These are phyloP conservation scores for Tetramorium bicarinatum DNA, from an alignment of 2,888 invertebrate species.

Conservation along the genomic window DNA sequence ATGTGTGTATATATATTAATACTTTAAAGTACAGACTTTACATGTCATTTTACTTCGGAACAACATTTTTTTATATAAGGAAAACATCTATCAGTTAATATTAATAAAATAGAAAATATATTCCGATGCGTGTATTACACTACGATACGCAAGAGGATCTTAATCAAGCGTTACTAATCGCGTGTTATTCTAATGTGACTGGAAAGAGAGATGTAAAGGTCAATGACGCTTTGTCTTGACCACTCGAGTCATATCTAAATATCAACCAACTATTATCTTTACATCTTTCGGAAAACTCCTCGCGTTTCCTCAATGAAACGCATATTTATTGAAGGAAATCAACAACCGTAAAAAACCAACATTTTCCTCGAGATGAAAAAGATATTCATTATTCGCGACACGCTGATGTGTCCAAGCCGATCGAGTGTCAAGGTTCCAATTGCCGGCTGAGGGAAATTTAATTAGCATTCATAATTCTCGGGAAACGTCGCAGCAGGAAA, in stretches of 20 bases:
- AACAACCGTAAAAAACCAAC: neutral
- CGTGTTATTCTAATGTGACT: neutral
- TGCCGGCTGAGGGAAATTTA: neutral
- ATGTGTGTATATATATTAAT: too few relatives aligned
- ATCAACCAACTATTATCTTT: neutral
- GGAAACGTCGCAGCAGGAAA: neutral
- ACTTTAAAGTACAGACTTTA: neutral
- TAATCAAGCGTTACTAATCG: conserved; percentile 2
- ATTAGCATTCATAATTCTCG: neutral
- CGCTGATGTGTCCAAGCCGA: neutral
- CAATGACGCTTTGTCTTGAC: neutral
- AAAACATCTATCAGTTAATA: neutral
- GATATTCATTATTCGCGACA: neutral
- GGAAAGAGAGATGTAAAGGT: conserved; percentile 1
- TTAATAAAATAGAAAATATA: neutral
- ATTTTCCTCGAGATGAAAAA: neutral
- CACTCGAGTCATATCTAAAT: neutral
- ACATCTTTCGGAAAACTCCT: neutral
- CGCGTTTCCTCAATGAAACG: neutral
- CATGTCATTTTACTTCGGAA: neutral
- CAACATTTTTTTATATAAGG: neutral
- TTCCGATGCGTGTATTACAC: neutral
- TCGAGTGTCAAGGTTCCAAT: neutral
- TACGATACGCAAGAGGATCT: neutral
- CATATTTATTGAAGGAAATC: conserved; percentile 2